phyloP scores from a whole-genome alignment of 2,113 vertebrate species.

The Mesoclemmys tuberculata region DNA sequence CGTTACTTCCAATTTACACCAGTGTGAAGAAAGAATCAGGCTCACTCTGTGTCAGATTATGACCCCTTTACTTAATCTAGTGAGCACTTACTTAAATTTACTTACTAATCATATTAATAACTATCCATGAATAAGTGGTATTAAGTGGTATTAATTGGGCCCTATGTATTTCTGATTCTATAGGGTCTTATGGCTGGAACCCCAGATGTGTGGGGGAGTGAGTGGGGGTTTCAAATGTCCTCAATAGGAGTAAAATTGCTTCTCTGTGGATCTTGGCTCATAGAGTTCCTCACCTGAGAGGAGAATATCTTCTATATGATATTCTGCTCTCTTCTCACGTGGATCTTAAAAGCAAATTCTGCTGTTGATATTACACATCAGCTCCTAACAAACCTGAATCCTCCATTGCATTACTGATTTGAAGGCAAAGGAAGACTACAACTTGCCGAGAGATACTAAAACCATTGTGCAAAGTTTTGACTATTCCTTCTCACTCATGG shows the following conservation, averaged over 20 bases:
- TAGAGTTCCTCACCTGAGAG: neutral
- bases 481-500: constrained; percentile 9
- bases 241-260: neutral
- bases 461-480: constrained; percentile 8
- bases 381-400: neutral
- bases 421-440: neutral
- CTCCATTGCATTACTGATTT: neutral
- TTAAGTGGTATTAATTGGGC: neutral
- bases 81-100: neutral
- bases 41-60: neutral
- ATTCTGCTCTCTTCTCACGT: neutral
- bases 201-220: no score
- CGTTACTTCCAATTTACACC: neutral
- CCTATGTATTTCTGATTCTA: neutral
- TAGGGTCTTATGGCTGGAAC: neutral
- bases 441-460: constrained; percentile 20
- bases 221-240: neutral
- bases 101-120: neutral
- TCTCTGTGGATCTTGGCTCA: neutral
- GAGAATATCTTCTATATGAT: neutral
- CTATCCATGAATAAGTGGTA: neutral
- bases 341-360: neutral
- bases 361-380: neutral
- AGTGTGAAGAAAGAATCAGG: neutral
- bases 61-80: neutral